These are phyloP conservation scores for Atta colombica DNA, from an alignment of 1,140 invertebrate species.

Conservation along the genomic window DNA sequence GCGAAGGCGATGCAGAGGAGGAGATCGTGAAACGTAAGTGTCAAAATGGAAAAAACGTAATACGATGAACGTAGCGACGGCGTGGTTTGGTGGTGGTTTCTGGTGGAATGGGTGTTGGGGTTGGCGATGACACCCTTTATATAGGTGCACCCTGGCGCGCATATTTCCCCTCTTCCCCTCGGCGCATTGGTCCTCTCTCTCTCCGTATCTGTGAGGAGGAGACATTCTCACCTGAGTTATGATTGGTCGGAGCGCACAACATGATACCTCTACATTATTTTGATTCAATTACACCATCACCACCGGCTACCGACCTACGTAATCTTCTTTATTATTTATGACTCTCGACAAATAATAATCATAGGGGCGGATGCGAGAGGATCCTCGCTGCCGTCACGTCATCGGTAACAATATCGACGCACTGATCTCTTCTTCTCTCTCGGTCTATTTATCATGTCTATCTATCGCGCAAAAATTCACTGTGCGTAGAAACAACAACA, in stretches of 20 bases:
- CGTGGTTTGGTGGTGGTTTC: constrained; percentile 69
- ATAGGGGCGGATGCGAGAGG: constrained; percentile 43
- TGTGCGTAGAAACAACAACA: not conserved
- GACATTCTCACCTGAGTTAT: constrained; percentile 83
- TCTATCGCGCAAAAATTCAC: not conserved
- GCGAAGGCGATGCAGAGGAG: not conserved
- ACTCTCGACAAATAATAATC: constrained; percentile 76
- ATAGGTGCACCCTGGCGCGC: constrained; percentile 80
- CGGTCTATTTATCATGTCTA: constrained; percentile 3
- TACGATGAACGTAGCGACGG: constrained; percentile 11
- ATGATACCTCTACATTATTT: constrained; percentile 84
- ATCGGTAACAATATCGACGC: constrained; percentile 20
- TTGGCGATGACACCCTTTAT: constrained; percentile 85
- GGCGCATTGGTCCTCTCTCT: constrained; percentile 51
- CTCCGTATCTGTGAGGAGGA: constrained; percentile 42
- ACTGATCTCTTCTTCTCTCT: constrained; percentile 12
- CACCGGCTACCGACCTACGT: constrained; percentile 78
- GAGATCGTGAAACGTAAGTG: not conserved
- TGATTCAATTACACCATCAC: constrained; percentile 82
- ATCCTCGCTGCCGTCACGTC: constrained; percentile 29
- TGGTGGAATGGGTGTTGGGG: constrained; percentile 81
- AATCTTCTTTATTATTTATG: constrained; percentile 81
- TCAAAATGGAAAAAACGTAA: constrained; percentile 15
- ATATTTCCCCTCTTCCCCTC: constrained; percentile 8
- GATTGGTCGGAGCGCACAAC: constrained; percentile 81